Percentiles rank a stretch among this genome's conserved stretches.
Evolutionary conservation across 2,888 invertebrate genomes (phyloP).

Genomic region (Chrysina gloriosa): DNA sequence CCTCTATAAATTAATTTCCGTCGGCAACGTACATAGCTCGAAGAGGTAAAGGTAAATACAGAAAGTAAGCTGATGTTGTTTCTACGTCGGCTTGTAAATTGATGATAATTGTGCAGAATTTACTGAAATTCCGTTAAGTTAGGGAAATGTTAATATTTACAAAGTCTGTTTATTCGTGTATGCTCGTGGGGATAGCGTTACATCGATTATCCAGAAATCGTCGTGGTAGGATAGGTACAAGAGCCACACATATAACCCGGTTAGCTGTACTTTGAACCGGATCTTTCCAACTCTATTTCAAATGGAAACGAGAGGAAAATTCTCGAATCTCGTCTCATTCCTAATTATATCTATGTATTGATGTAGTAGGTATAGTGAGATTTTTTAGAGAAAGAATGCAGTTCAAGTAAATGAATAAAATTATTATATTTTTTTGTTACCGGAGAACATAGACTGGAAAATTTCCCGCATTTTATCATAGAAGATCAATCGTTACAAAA

Average conservation of each 20-base stretch:
- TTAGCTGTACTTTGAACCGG: constrained; percentile 33
- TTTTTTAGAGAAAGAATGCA: too few species aligned
- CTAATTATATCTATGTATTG: neutral
- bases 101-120: constrained; percentile 30
- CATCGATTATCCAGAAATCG: constrained; percentile 34
- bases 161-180: constrained; percentile 27
- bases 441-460: too few species aligned
- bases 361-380: neutral
- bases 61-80: constrained; percentile 15
- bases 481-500: too few species aligned
- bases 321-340: neutral
- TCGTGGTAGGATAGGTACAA: neutral
- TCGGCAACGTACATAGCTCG: neutral
- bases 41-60: constrained; percentile 15
- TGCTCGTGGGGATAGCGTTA: constrained; percentile 9
- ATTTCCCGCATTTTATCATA: too few species aligned
- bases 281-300: constrained; percentile 30
- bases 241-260: constrained; percentile 16
- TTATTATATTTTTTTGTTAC: too few species aligned
- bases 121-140: constrained; percentile 31
- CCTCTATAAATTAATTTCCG: constrained; percentile 9
- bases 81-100: constrained; percentile 23
- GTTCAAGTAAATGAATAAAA: too few species aligned
- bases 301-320: constrained; percentile 15
- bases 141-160: constrained; percentile 35